Evolutionary conservation across 2,888 invertebrate genomes (phyloP).

Genomic region (Agrochola circellaris): DNA sequence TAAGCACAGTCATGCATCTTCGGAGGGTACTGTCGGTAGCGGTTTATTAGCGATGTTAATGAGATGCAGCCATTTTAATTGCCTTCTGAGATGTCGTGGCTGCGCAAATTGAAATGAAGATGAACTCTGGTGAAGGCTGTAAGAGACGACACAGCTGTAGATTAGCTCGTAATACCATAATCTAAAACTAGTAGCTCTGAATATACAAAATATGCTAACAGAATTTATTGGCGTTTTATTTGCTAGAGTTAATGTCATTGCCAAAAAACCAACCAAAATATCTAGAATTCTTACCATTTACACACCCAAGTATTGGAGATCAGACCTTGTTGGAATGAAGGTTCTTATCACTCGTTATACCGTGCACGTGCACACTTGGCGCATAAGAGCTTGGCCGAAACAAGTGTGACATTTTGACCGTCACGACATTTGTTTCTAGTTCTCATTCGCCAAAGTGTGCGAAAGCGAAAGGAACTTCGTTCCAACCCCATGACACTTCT

Average conservation of each 20-base stretch:
- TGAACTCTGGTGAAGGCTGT: constrained; percentile 6
- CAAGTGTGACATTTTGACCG: too few species aligned
- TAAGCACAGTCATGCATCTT: neutral
- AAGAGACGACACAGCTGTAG: neutral
- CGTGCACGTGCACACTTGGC: too few species aligned
- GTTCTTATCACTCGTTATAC: too few species aligned
- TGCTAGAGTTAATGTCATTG: constrained; percentile 12
- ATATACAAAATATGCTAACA: neutral
- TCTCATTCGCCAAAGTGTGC: too few species aligned
- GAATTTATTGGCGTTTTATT: neutral
- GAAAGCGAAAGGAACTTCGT: too few species aligned
- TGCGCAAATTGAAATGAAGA: constrained; percentile 6
- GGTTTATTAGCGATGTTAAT: constrained; percentile 13
- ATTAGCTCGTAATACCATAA: neutral
- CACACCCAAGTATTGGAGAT: neutral
- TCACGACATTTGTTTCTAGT: too few species aligned
- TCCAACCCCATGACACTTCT: too few species aligned
- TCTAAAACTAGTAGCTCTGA: neutral
- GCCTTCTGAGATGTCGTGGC: constrained; percentile 7
- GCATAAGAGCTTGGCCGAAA: too few species aligned
- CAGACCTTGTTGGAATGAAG: neutral
- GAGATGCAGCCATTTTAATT: constrained; percentile 16
- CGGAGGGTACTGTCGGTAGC: neutral
- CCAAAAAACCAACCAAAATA: neutral
- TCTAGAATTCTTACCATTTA: too few species aligned